A percentile compares a stretch with the other conserved stretches of the same genome.
These are phyloP conservation scores for Rhombomys opimus DNA, from an alignment of 2,113 vertebrate species.

Conservation along the genomic window DNA sequence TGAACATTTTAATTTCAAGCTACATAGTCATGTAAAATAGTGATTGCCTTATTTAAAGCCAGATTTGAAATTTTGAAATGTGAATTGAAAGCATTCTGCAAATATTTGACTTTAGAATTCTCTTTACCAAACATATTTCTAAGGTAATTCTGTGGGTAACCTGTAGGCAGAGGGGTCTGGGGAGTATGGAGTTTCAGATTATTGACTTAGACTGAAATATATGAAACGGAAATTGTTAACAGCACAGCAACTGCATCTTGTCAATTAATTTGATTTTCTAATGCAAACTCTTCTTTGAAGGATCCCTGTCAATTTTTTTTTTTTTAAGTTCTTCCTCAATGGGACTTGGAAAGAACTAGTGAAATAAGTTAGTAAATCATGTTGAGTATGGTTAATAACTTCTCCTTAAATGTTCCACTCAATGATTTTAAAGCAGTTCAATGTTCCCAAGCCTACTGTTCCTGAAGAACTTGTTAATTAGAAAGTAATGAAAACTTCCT, in stretches of 20 bases:
- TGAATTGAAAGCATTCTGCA: background rate
- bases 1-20: background rate
- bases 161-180: background rate
- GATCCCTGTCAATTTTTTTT: background rate
- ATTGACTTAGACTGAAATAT: background rate
- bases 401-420: background rate
- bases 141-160: background rate
- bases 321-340: background rate
- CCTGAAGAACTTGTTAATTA: background rate
- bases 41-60: background rate
- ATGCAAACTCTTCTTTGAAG: slow-evolving; percentile 34
- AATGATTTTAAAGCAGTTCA: background rate
- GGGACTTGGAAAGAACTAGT: background rate
- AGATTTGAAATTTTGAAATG: background rate
- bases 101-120: background rate
- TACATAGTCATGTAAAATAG: rapidly evolving
- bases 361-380: slow-evolving; percentile 62
- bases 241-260: background rate
- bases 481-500: background rate
- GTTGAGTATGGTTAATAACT: slow-evolving; percentile 4
- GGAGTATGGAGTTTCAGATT: background rate
- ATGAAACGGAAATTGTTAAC: background rate
- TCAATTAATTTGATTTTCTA: slow-evolving; percentile 56
- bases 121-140: background rate
- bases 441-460: background rate